A percentile compares a stretch with the other conserved stretches of the same genome.
Conservation (phyloP, 2,797 vertebrate genomes). For the Adelosebastes latens region DNA sequence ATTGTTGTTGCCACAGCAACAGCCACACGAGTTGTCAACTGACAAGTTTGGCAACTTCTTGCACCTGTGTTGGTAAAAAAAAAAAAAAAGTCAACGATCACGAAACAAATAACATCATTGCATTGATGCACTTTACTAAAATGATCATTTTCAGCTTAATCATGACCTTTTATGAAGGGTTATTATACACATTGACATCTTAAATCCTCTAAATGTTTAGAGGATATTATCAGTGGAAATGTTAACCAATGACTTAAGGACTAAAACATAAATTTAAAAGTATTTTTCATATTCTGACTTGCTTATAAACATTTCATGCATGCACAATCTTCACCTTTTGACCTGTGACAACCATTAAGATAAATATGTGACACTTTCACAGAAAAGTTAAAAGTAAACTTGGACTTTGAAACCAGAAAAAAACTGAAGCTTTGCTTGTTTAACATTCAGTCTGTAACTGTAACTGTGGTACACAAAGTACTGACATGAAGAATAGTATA, state of each 20-base stretch:
- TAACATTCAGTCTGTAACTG: not conserved
- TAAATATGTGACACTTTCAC: not conserved
- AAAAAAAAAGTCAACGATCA: not conserved
- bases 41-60: not conserved
- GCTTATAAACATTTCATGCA: not conserved
- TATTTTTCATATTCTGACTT: not conserved
- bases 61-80: not conserved
- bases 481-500: not conserved
- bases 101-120: not conserved
- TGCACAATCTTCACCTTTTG: not conserved
- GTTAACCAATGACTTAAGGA: not conserved
- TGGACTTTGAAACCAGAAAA: not conserved
- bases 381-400: not conserved
- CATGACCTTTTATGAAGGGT: not conserved
- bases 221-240: not conserved
- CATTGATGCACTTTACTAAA: not conserved
- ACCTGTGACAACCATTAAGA: not conserved
- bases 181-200: not conserved
- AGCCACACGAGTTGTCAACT: not conserved
- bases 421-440: not conserved
- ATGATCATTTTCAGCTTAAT: rapidly evolving
- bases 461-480: not conserved
- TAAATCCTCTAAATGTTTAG: not conserved
- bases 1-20: not conserved
- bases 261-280: rapidly evolving